Percentiles rank a stretch among this genome's conserved stretches.
Conservation (phyloP, 2,797 vertebrate species). For the Lepus townsendii region DNA sequence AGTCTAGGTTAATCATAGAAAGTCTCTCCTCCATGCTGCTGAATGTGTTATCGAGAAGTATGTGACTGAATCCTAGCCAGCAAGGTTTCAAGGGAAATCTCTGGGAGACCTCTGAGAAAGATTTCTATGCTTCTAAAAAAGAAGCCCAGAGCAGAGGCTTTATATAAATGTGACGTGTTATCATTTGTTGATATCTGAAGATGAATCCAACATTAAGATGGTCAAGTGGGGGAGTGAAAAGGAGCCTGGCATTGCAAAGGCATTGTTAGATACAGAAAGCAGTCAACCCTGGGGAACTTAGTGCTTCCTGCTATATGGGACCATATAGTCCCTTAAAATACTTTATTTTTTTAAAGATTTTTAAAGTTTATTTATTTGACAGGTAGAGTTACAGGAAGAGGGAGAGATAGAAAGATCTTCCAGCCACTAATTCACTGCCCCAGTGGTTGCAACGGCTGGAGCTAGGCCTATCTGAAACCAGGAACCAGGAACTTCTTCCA, state of each 20-base stretch:
- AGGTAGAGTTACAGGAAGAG: too few relatives aligned
- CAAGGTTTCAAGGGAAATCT: background rate
- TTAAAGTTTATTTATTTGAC: too few relatives aligned
- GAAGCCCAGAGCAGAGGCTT: background rate
- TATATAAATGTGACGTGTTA: background rate
- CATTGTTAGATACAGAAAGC: background rate
- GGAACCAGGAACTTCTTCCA: too few relatives aligned
- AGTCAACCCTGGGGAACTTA: background rate
- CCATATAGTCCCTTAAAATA: background rate
- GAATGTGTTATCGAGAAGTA: background rate
- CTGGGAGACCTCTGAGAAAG: background rate
- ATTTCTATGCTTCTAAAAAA: background rate
- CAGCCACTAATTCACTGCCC: too few relatives aligned
- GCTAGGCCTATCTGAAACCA: too few relatives aligned
- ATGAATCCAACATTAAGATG: background rate
- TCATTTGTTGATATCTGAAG: background rate
- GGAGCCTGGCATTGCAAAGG: background rate
- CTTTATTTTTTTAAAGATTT: background rate
- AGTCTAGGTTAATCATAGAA: background rate
- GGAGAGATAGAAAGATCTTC: too few relatives aligned
- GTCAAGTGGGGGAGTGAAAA: background rate
- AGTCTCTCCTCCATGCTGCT: background rate
- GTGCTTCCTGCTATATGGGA: background rate
- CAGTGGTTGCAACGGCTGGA: too few relatives aligned
- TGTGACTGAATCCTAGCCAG: background rate